phyloP scores from a whole-genome alignment of 2,888 invertebrate species.

The Lumbricus terrestris region DNA sequence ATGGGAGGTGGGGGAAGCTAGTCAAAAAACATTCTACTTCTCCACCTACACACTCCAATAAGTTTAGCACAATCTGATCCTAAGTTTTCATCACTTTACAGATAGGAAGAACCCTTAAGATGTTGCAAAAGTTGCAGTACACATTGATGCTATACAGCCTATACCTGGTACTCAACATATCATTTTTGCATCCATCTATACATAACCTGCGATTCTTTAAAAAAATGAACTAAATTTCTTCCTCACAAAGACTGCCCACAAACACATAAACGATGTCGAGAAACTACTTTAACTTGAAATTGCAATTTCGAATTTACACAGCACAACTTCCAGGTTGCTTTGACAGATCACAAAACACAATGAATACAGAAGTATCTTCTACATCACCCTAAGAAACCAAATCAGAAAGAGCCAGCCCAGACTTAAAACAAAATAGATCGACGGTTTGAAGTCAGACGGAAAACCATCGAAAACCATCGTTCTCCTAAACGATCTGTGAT shows the following conservation, averaged over 20 bases:
- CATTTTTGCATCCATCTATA: too few relatives aligned
- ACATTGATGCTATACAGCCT: too few relatives aligned
- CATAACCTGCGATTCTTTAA: too few relatives aligned
- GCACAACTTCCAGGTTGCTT: background rate
- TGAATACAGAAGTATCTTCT: too few relatives aligned
- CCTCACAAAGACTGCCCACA: background rate
- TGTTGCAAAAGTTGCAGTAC: background rate
- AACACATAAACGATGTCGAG: too few relatives aligned
- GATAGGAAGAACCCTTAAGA: background rate
- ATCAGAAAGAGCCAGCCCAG: background rate
- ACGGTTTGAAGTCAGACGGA: background rate
- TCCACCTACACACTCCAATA: background rate
- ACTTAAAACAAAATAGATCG: background rate
- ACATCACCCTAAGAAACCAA: background rate
- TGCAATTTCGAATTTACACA: background rate
- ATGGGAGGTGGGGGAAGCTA: background rate
- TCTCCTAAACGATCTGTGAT: background rate
- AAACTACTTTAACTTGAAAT: background rate
- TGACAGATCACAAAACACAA: too few relatives aligned
- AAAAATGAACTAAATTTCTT: too few relatives aligned
- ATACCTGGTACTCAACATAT: too few relatives aligned
- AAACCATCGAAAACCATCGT: background rate
- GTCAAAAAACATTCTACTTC: background rate
- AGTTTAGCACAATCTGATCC: background rate
- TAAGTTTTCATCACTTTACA: background rate